Base-by-base conservation (phyloP, 2,888 invertebrate species). In the Monopis laevigella region DNA sequence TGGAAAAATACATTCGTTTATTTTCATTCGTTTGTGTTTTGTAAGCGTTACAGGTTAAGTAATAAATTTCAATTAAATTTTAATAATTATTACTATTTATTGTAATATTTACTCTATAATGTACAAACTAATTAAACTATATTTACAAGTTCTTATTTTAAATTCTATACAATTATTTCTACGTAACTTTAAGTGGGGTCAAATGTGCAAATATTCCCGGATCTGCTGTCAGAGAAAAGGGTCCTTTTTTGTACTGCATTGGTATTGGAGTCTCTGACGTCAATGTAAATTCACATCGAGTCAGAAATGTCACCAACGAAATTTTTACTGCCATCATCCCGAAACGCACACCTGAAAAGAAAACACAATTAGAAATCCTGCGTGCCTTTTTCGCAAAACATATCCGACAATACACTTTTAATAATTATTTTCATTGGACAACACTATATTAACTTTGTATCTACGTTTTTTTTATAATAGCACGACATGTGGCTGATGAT, bases 251-350 rank as follows among this genome's bases (percentile, higher is more conserved):
- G 19, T 42, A 42, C n/a, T 28, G 34, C 18, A 42, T 36, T 5
- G 42, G 42, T 2, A 36, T 24, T 14, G 42, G 42, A 6, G 42
- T 36, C 13, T 34, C 24, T 8, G 27, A 17, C 2, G 27, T 27
- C 26, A 42, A 29, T 6, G 19, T 42, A 21, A 42, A 42, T 4
- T 36, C 36, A 36, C 36, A 42, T 14, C 42, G 27, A 8, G 42
- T 36, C 6, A 42, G 28, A 16, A 42, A 42, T 10, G 36, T 28
- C 1, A 36, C 42, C 18, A 42, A 19, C 5, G 42, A 36, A 12
- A 42, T 27, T 18, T 42, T 42, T 4, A 28, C 29, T 10, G 42
- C 35, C 42, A 42, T 42, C 42, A 42, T 34, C 2, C 42, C 42
- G 29, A 42, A 42, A 11, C 42, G 24, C 8, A 42, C 27, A 28